Evolutionary conservation across 2,888 invertebrate genomes (phyloP), one percentile per base, ranked within the genome.

Genomic region (Baronia brevicornis): DNA sequence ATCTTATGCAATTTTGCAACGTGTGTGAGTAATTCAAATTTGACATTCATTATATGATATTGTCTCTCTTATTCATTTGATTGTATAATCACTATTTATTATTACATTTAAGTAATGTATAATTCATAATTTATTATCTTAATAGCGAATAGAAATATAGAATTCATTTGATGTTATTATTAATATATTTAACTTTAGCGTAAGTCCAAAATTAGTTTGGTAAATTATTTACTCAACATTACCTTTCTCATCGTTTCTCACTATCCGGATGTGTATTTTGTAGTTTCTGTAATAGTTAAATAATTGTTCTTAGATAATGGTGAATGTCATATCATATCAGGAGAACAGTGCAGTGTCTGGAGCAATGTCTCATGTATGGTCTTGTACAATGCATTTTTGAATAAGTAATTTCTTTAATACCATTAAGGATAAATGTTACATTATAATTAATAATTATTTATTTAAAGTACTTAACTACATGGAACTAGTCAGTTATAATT

Each of bases 401-500:
- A 51, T 62, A 70, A 69, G 50, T 53, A 60, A 60, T 65, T 66
- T 64, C 60, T 59, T 63, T 57, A 58, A 63, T 77, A 71, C 64
- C 62, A 61, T 48, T 79, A 82, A 82, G 80, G 69, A 73, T 79
- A 80, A 78, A 82, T 77, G 70, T 75, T 77, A 72, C 67, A 67
- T 66, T 79, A 80, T 74, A 64, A 68, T 71, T 64, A 66, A 74
- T 73, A 68, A 63, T 71, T 72, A 78, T 80, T 82, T 84, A 80
- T 80, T 82, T 69, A 73, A 84, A 73, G 82, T 85, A 85, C 85
- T 84, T 85, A 85, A 79, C 69, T 79, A 80, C 74, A 80, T 74
- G 73, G 70, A 78, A 84, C 85, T 85, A 85, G 85, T 85, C 85
- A 85, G 77, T 78, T 82, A 78, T 78, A 70, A 72, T 73, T 84